Conservation (phyloP, 2,113 vertebrate genomes). For the Nannobrachium achirus region DNA sequence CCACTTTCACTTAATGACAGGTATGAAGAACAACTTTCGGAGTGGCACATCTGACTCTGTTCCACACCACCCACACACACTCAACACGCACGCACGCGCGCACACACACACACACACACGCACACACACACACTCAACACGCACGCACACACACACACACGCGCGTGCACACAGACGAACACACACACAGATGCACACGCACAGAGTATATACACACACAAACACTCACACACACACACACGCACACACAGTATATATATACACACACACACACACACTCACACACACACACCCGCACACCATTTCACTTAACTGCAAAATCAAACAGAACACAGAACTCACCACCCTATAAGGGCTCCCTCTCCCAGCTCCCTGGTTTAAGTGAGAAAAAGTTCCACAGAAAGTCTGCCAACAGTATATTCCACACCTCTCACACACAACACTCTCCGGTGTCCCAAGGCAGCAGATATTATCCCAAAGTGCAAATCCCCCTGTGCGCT, state of each 20-base stretch:
- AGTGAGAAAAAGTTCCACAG: slow-evolving; percentile 56
- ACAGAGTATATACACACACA: not conserved
- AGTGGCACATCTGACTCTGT: not conserved
- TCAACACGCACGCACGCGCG: not conserved
- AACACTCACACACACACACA: slow-evolving; percentile 3
- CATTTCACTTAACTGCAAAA: slow-evolving; percentile 27
- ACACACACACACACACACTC: not conserved
- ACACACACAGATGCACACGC: not conserved
- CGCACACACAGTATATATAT: not conserved
- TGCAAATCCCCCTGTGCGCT: slow-evolving; percentile 61
- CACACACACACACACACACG: slow-evolving; percentile 5
- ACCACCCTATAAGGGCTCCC: slow-evolving; percentile 59
- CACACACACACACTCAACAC: not conserved
- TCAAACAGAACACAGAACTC: slow-evolving; percentile 52
- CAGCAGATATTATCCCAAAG: slow-evolving; percentile 66
- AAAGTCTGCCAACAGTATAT: slow-evolving; percentile 54
- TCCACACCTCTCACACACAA: slow-evolving; percentile 60
- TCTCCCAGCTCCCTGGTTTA: slow-evolving; percentile 46
- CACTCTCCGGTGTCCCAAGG: slow-evolving; percentile 25
- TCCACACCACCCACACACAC: not conserved
- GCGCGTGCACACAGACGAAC: slow-evolving; percentile 24
- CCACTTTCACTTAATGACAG: slow-evolving; percentile 66
- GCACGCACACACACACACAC: not conserved
- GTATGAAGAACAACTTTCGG: slow-evolving; percentile 28
- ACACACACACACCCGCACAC: not conserved